Evolutionary conservation across 2,888 invertebrate species (phyloP), one percentile per base, ranked within the genome.

Genomic region (Mesorhabditis belari): DNA sequence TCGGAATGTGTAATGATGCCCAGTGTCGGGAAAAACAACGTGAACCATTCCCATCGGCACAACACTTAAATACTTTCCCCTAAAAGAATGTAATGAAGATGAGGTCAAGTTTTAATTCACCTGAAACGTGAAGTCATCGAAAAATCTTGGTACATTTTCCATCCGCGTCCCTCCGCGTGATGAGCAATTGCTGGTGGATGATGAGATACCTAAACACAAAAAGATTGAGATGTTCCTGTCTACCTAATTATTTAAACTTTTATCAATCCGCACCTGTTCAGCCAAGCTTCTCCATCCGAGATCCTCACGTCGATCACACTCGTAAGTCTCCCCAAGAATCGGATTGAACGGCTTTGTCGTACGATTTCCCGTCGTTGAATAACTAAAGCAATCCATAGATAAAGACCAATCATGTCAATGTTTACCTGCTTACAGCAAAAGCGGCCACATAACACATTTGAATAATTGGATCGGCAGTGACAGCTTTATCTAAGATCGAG

Each of bases 161-260:
- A 99, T 49, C 87, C 87, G 68, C 85, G 84, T 28, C 94, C 93
- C 83, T 95, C 93, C 81, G 92, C 91, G 84, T 88, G 89, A 82
- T 93, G 90, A 35, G 98, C 96, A 70, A 93, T 89, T 87, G 95
- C 92, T 9, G 98, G 98, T 17, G 98, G 98, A 85, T 98, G 98
- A 85, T 98, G 98, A 17, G 94, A 95, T 24, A 98, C 90, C 44
- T 35, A n/a, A 2, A 35, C 12, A 35, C 87, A 19, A 49, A 64
- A 29, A 63, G 24, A 12, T 21, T 21, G 24, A 49, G 17, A 3
- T 44, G 49, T 49, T 4, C n/a, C 17, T n/a, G n/a, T n/a, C n/a
- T n/a, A n/a, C n/a, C n/a, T n/a, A n/a, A n/a, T n/a, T n/a, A n/a
- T n/a, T n/a, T n/a, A n/a, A n/a, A n/a, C n/a, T n/a, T n/a, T n/a